Base-by-base conservation (phyloP, 2,797 vertebrate genomes). In the Acropternis orthonyx region DNA sequence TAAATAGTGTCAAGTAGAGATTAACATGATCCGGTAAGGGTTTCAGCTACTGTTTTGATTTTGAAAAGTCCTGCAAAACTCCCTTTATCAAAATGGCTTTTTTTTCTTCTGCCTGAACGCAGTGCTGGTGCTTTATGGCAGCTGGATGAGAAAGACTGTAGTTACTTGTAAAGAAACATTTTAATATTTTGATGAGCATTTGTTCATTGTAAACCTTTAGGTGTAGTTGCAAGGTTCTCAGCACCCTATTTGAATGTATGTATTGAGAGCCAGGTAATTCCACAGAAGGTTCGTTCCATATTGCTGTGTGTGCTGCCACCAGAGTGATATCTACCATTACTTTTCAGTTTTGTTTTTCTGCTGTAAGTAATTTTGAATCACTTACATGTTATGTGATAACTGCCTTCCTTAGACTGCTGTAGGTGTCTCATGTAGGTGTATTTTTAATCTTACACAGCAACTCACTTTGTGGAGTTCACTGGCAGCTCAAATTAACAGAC, bases 321-420 rank as follows among this genome's bases (percentile, higher is more conserved):
- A 89, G 28, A 63, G 17, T 52, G 36, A 62, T 14, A 73, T 8
- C 59, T 39, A 6, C 67, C 82, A 37, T 48, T 73, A 84, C 79
- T 96, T 97, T 96, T 81, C 93, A 95, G 86, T 79, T 41, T 48
- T 34, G 28, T 23, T 39, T 76, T 93, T 97, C 51, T 93, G 65
- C 93, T 94, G 97, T 95, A 96, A 97, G 85, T 76, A 75, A 58
- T 67, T 78, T 56, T 43, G 80, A 94, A 93, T 76, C 44, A 30
- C 73, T 90, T 44, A 3, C 6, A 1, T 65, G 8, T 62, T 39
- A 26, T 19, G 13, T 65, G 37, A 51, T 59, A 78, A 55, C 49
- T 74, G 46, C 69, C n/a, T 39, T 43, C 81, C 61, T 69, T 72
- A 43, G 12, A 22, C 78, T 94, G 81, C 61, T 78, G 44, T 65